Conservation (phyloP, 1,140 invertebrate species). For the Drosophila sulfurigaster region DNA sequence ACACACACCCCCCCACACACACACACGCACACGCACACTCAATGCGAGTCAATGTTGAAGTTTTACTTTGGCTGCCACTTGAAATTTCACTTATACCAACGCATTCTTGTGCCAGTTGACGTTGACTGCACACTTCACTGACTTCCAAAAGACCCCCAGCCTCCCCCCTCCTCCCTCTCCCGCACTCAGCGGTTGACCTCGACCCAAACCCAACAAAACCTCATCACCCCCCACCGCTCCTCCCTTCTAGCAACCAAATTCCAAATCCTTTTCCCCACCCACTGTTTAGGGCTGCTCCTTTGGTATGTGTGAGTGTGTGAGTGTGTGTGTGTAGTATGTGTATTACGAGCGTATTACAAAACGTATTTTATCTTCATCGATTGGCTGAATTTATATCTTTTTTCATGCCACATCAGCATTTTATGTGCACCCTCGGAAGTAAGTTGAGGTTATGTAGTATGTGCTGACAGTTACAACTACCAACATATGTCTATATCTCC, state of each 20-base stretch:
- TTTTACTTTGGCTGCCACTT: constrained; percentile 62
- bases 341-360: constrained; percentile 75
- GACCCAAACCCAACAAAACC: constrained; percentile 7
- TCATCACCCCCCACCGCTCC: neutral
- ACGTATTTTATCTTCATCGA: constrained; percentile 84
- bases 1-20: constrained; percentile 14
- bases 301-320: no score
- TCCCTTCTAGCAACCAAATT: neutral
- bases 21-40: constrained; percentile 17
- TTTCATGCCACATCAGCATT: constrained; percentile 82
- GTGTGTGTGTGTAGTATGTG: constrained; percentile 4
- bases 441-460: constrained; percentile 66
- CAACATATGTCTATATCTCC: constrained; percentile 60
- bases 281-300: neutral
- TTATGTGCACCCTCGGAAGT: constrained; percentile 58
- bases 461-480: constrained; percentile 70
- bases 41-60: constrained; percentile 71
- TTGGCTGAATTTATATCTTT: constrained; percentile 83
- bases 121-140: constrained; percentile 73
- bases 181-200: constrained; percentile 70
- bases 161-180: neutral
- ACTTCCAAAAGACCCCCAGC: constrained; percentile 65
- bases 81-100: constrained; percentile 77
- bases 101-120: constrained; percentile 66
- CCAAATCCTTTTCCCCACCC: neutral